Percentiles rank a stretch among this genome's conserved stretches.
These are phyloP conservation scores for Typhlichthys eigenmanni DNA, from an alignment of 2,797 vertebrate genomes.

Conservation along the genomic window DNA sequence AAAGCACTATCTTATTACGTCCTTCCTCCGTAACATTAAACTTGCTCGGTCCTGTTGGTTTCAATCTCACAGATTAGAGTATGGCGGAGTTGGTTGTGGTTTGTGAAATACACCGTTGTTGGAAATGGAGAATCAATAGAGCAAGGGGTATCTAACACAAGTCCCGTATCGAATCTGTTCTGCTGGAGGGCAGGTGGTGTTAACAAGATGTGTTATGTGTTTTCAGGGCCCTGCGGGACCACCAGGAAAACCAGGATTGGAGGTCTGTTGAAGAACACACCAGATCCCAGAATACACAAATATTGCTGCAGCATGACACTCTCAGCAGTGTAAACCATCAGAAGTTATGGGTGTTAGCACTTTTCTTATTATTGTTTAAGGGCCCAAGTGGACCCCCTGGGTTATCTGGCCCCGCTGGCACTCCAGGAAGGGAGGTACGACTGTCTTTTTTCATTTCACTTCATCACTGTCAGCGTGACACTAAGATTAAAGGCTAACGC, in stretches of 20 bases:
- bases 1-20: slow-evolving; percentile 4
- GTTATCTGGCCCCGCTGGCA: slow-evolving; percentile 82
- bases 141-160: slow-evolving; percentile 66
- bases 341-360: slow-evolving; percentile 18
- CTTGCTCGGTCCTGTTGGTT: slow-evolving; percentile 22
- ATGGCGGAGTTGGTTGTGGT: slow-evolving; percentile 55
- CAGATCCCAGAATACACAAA: too few species aligned
- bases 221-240: slow-evolving; percentile 87
- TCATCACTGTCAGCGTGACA: not conserved
- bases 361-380: slow-evolving; percentile 60
- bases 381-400: slow-evolving; percentile 87
- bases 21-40: slow-evolving; percentile 36
- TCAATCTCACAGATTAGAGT: slow-evolving; percentile 50
- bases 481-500: not conserved
- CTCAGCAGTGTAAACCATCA: not conserved
- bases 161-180: slow-evolving; percentile 65
- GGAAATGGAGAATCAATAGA: slow-evolving; percentile 71
- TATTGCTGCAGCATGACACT: too few species aligned
- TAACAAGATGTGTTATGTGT: slow-evolving; percentile 72
- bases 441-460: slow-evolving; percentile 19
- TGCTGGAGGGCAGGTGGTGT: slow-evolving; percentile 63
- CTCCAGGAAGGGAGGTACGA: slow-evolving; percentile 73
- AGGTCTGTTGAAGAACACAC: slow-evolving; percentile 75
- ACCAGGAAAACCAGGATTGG: slow-evolving; percentile 84
- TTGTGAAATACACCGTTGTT: slow-evolving; percentile 59